Conservation (phyloP, 2,113 vertebrate genomes). For the Lanius collurio region DNA sequence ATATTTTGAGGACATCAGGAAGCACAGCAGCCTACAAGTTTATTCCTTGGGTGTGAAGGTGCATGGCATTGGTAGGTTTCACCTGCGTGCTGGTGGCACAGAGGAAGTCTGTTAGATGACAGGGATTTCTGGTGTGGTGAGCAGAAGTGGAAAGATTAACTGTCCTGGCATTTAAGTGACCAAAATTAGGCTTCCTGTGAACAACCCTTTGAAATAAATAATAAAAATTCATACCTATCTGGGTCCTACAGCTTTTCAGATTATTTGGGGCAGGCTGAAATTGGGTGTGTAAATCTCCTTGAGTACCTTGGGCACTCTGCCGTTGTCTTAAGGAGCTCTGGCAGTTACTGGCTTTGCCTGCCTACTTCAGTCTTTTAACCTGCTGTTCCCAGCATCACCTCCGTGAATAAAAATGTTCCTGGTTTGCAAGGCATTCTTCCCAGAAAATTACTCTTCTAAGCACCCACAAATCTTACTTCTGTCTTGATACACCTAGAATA, state of each 20-base stretch:
- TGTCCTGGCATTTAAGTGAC: conserved; percentile 71
- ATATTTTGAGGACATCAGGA: background rate
- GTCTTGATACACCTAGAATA: conserved; percentile 22
- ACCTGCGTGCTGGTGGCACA: background rate
- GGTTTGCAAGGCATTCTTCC: conserved; percentile 18
- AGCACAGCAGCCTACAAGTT: background rate
- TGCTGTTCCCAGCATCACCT: conserved; percentile 14
- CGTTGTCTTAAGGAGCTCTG: background rate
- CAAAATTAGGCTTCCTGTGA: conserved; percentile 70
- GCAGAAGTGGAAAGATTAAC: conserved; percentile 68
- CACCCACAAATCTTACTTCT: conserved; percentile 28
- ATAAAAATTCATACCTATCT: conserved; percentile 60
- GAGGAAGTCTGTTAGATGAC: background rate
- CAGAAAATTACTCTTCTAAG: conserved; percentile 27
- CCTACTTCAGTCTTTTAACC: conserved; percentile 34
- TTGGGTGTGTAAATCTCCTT: conserved; percentile 39
- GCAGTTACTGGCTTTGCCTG: background rate
- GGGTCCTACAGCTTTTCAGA: background rate
- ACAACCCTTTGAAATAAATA: conserved; percentile 71
- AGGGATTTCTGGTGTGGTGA: conserved; percentile 54
- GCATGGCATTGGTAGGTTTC: background rate
- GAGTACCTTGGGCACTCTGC: background rate
- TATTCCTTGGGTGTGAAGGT: background rate
- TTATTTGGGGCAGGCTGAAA: conserved; percentile 24
- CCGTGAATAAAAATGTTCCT: conserved; percentile 46